A percentile compares a stretch with the other conserved stretches of the same genome.
Conservation (phyloP, 2,888 invertebrate genomes). For the Drosophila incognita region DNA sequence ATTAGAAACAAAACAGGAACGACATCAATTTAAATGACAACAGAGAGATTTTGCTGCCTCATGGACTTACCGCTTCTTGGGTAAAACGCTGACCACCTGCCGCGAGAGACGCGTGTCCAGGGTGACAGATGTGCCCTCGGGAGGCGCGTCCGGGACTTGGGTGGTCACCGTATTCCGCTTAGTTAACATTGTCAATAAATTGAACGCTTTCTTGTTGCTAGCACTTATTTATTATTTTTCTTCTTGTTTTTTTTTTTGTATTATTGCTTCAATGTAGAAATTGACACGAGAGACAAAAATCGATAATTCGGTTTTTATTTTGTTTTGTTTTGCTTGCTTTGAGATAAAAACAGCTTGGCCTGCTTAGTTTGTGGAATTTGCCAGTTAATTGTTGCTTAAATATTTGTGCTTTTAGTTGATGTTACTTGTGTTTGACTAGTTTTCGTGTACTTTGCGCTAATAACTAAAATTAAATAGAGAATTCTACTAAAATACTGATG, state of each 20-base stretch:
- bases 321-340: constrained; percentile 18
- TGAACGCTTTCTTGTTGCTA: constrained; percentile 6
- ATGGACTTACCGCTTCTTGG: constrained; percentile 81
- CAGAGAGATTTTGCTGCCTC: neutral
- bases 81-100: constrained; percentile 82
- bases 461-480: constrained; percentile 59
- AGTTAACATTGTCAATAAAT: constrained; percentile 42
- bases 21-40: constrained; percentile 10
- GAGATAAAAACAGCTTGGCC: constrained; percentile 21
- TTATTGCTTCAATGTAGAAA: neutral
- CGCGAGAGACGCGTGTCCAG: constrained; percentile 80
- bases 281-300: constrained; percentile 27
- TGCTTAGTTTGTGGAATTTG: constrained; percentile 20
- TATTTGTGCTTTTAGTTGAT: constrained; percentile 11
- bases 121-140: constrained; percentile 52
- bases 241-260: neutral
- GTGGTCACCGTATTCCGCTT: constrained; percentile 64
- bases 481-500: constrained; percentile 52
- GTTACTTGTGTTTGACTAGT: constrained; percentile 12
- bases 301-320: constrained; percentile 40
- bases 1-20: constrained; percentile 44
- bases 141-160: constrained; percentile 48
- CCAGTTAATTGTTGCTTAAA: constrained; percentile 12
- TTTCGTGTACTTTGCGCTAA: constrained; percentile 32
- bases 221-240: constrained; percentile 7